Evolutionary conservation across 2,797 vertebrate species (phyloP).

Genomic region (Streptopelia turtur): DNA sequence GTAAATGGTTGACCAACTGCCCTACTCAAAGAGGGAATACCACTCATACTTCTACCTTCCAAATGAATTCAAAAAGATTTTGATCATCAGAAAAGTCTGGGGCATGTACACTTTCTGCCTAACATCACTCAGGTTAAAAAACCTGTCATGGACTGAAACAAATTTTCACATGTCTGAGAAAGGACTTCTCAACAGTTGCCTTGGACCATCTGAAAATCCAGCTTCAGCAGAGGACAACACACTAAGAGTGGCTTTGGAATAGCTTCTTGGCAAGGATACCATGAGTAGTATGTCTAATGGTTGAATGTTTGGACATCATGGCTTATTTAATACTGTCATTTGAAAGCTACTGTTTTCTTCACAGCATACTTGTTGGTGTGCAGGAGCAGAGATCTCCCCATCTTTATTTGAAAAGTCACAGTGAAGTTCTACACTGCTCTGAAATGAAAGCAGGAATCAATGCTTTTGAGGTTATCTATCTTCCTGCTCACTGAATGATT

Average conservation of each 20-base stretch:
- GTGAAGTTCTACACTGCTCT: background rate
- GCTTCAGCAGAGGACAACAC: background rate
- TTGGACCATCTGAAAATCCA: background rate
- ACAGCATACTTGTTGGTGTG: background rate
- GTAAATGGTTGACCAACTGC: background rate
- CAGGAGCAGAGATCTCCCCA: background rate
- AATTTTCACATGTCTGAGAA: background rate
- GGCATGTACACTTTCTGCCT: accelerated
- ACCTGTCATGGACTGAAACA: background rate
- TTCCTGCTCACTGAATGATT: background rate
- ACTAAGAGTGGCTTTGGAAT: background rate
- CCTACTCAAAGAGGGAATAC: background rate
- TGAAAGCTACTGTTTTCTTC: background rate
- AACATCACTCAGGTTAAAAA: background rate
- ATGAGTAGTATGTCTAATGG: background rate
- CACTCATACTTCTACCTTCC: background rate
- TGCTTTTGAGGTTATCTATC: background rate
- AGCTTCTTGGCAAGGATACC: background rate
- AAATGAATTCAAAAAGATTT: background rate
- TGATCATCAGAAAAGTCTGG: background rate
- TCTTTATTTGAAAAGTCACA: background rate
- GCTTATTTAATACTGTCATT: background rate
- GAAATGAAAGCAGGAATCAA: background rate
- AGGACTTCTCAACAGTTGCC: background rate
- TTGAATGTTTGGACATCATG: background rate